Evolutionary conservation across 2,888 invertebrate species (phyloP).

Genomic region (Aphidius colemani): DNA sequence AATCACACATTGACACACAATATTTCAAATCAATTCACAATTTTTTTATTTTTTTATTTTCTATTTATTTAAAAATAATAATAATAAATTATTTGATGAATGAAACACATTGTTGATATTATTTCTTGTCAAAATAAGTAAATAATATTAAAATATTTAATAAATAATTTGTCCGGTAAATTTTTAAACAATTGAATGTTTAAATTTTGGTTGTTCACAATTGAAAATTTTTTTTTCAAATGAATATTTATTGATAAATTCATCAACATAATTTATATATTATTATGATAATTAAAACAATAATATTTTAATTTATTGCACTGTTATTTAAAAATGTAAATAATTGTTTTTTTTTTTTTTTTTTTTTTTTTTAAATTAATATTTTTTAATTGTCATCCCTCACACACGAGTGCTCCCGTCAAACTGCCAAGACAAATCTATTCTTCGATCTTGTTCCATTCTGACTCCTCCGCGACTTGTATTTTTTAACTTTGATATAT

Average conservation of each 20-base stretch:
- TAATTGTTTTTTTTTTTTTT: no score
- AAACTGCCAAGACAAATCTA: constrained; percentile 11
- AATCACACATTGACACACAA: no score
- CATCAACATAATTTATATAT: background rate
- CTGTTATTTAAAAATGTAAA: no score
- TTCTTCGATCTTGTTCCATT: constrained; percentile 14
- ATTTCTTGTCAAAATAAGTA: no score
- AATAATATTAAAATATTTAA: no score
- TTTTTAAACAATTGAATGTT: no score
- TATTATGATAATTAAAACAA: background rate
- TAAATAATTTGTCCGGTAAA: no score
- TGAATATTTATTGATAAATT: background rate
- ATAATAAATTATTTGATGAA: no score
- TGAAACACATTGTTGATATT: background rate
- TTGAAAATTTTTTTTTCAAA: no score
- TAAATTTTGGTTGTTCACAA: no score
- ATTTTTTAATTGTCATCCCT: background rate
- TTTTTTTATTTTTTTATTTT: constrained; percentile 3
- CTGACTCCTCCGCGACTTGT: background rate
- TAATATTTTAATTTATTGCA: no score
- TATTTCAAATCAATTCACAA: background rate
- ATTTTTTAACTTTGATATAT: background rate
- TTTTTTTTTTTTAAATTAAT: no score
- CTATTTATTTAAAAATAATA: background rate
- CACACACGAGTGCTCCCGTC: background rate